Evolutionary conservation across 2,797 vertebrate species (phyloP), one percentile per base, ranked within the genome.

Genomic region (Parauchenoglanis ngamensis): DNA sequence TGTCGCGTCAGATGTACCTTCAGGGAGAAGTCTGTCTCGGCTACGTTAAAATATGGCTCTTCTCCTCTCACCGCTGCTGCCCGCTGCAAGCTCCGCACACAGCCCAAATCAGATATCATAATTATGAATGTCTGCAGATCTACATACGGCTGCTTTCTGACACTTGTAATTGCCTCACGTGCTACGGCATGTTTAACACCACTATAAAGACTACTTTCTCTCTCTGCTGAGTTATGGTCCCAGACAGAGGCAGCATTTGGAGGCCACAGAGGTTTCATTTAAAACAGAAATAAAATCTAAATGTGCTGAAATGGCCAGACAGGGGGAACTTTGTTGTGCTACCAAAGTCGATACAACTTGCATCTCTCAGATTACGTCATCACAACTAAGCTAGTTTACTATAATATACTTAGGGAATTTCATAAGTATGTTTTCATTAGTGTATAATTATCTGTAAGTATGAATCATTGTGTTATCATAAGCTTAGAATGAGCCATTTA

Each of bases 1-100:
- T 95, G 95, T 95, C 95, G 94, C 92, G 90, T 94, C 90, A 92
- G 94, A 95, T 96, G 95, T 95, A 96, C 95, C 95, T 96, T 95
- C 93, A 91, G 95, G 95, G 95, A 95, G 92, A 95, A 94, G 93
- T 91, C 94, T 95, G 94, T 95, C 95, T 96, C 92, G 52, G 90
- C 91, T 89, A 90, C 91, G 91, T 94, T 95, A 95, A 95, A 95
- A 96, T 96, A 95, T 95, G 84, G 94, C 92, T 94, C 83, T 89
- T 90, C 92, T 93, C 91, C 91, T 87, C 68, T 89, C 87, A 82
- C 81, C 40, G 40, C 40, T n/a, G 63, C 57, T 90, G 91, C 91
- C 91, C 88, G 87, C 78, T 61, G 56, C 70, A 67, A 86, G 93
- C 91, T 87, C 46, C 82, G 78, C 91, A 91, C 79, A 52, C 81